Evolutionary conservation across 2,797 vertebrate species (phyloP).

Genomic region (Rhodeus uyekii): DNA sequence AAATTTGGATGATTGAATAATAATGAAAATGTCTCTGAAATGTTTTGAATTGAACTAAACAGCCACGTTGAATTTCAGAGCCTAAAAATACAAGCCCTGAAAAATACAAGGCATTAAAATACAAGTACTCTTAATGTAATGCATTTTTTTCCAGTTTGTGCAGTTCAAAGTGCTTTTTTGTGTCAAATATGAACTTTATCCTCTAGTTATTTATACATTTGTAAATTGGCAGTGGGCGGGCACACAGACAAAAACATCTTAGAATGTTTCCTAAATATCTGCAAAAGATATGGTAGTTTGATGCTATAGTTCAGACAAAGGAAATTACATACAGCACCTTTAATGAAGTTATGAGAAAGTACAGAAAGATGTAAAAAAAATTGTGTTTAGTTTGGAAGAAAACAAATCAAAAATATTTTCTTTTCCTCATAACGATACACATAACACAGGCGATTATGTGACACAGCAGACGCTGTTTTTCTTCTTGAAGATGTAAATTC

Average conservation of each 20-base stretch:
- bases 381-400: background rate
- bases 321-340: background rate
- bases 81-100: no score
- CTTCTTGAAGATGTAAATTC: conserved; percentile 1
- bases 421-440: background rate
- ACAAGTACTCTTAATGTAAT: no score
- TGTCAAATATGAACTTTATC: no score
- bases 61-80: no score
- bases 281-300: background rate
- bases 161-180: no score
- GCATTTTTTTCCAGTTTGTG: no score
- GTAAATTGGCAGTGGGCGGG: background rate
- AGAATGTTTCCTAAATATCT: background rate
- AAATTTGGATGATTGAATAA: no score
- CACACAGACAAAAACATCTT: background rate
- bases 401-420: conserved; percentile 11
- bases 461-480: background rate
- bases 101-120: background rate
- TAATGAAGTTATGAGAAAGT: background rate
- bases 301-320: background rate
- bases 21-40: no score
- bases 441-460: background rate
- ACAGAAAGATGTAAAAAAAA: background rate
- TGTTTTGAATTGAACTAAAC: no score
- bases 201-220: no score